phyloP scores from a whole-genome alignment of 2,888 invertebrate species.

The Machimus atricapillus region DNA sequence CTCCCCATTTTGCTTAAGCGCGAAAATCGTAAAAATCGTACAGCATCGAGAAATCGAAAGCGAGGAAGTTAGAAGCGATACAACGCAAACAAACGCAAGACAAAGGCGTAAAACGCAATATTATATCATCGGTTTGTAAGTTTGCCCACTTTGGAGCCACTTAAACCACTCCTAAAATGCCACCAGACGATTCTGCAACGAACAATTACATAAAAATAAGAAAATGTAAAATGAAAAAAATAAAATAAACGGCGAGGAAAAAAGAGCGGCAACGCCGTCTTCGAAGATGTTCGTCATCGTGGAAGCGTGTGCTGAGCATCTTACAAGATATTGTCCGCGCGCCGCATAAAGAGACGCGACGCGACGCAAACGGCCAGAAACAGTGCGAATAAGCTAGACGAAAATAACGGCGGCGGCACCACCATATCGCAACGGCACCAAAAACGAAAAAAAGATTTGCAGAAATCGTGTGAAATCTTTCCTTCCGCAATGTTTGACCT shows the following conservation, averaged over 20 bases:
- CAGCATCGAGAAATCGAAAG: background rate
- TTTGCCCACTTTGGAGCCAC: background rate
- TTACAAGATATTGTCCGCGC: background rate
- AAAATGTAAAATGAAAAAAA: background rate
- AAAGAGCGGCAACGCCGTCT: background rate
- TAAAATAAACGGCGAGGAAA: background rate
- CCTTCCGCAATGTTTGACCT: conserved; percentile 43
- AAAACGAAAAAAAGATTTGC: background rate
- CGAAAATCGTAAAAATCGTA: background rate
- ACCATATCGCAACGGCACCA: background rate
- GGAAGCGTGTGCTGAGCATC: background rate
- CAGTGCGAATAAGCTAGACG: background rate
- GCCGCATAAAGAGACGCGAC: background rate
- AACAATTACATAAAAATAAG: background rate
- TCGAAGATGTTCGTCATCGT: background rate
- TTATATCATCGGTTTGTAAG: background rate
- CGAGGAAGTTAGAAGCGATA: background rate
- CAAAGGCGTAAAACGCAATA: background rate
- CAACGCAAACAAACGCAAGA: background rate
- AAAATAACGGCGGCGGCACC: background rate
- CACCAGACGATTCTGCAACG: background rate
- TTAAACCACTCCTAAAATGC: background rate
- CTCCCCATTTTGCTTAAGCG: background rate
- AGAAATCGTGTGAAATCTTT: conserved; percentile 40
- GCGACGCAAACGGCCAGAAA: background rate